Evolutionary conservation across 2,888 invertebrate genomes (phyloP).

Genomic region (Tetheella fluctuosa): DNA sequence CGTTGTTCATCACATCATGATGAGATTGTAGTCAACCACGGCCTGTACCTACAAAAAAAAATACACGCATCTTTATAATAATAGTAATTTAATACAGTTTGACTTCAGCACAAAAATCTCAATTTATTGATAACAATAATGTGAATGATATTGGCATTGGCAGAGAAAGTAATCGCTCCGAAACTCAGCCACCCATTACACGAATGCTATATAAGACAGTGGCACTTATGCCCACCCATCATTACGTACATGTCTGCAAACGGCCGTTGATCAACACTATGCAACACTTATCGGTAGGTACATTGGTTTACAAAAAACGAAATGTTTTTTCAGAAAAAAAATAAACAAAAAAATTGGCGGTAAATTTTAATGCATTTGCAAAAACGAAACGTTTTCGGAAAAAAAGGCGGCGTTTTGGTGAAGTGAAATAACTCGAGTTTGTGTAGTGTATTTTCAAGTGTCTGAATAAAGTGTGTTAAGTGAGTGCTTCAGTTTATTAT

Average conservation of each 20-base stretch:
- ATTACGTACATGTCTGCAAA: constrained; percentile 71
- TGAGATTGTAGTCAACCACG: no score
- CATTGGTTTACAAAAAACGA: constrained; percentile 35
- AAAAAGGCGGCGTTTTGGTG: neutral
- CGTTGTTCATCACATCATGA: no score
- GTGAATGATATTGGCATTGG: constrained; percentile 48
- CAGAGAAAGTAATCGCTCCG: constrained; percentile 74
- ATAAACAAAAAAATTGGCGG: no score
- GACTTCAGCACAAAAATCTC: no score
- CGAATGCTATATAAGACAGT: constrained; percentile 78
- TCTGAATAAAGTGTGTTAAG: neutral
- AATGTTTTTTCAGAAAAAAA: constrained; percentile 23
- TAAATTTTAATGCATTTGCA: constrained; percentile 21
- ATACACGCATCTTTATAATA: no score
- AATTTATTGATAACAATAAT: constrained; percentile 19
- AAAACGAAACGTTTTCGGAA: constrained; percentile 34
- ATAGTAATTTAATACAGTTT: no score
- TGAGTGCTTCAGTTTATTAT: neutral
- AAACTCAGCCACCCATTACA: constrained; percentile 64
- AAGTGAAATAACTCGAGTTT: neutral
- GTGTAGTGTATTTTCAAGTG: neutral
- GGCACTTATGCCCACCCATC: constrained; percentile 65
- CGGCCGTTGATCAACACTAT: constrained; percentile 71
- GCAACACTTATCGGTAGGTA: constrained; percentile 82
- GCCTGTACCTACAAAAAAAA: no score